These are phyloP conservation scores for Ruditapes philippinarum DNA, from an alignment of 1,140 invertebrate species.

Conservation along the genomic window DNA sequence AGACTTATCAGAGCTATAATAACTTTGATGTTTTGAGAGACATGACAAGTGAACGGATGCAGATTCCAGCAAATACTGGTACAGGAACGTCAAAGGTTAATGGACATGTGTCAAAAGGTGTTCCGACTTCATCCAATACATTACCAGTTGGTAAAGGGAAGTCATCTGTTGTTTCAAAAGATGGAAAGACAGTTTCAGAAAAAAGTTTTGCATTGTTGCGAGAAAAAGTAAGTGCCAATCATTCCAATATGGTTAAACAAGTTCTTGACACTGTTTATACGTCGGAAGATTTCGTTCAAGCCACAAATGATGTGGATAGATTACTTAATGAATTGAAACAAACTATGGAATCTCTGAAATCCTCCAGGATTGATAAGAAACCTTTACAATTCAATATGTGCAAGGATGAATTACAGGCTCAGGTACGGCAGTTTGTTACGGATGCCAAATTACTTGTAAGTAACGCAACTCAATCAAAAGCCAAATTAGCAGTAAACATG, in stretches of 20 bases:
- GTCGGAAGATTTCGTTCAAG: constrained; percentile 73
- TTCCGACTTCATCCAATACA: not conserved
- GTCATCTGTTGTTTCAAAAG: constrained; percentile 40
- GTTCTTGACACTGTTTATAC: constrained; percentile 78
- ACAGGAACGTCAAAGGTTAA: constrained; percentile 9
- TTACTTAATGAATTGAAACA: constrained; percentile 80
- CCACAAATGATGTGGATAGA: constrained; percentile 79
- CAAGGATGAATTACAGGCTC: constrained; percentile 92
- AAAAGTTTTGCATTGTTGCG: constrained; percentile 78
- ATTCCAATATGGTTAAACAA: constrained; percentile 75
- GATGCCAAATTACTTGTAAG: constrained; percentile 94
- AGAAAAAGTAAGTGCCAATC: constrained; percentile 73
- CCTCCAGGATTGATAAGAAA: constrained; percentile 75
- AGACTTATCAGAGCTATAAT: constrained; percentile 65
- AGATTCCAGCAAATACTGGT: not conserved
- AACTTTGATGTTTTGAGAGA: constrained; percentile 74
- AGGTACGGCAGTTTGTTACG: constrained; percentile 93
- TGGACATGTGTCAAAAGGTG: constrained; percentile 24
- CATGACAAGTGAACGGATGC: constrained; percentile 56
- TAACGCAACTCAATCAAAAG: constrained; percentile 90
- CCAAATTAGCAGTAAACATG: constrained; percentile 88
- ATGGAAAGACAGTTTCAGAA: constrained; percentile 69
- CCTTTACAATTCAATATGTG: constrained; percentile 84
- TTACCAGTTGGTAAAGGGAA: constrained; percentile 5
- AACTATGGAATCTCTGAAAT: constrained; percentile 79